Evolutionary conservation across 2,888 invertebrate genomes (phyloP).

Genomic region (Crepidodera aurea): DNA sequence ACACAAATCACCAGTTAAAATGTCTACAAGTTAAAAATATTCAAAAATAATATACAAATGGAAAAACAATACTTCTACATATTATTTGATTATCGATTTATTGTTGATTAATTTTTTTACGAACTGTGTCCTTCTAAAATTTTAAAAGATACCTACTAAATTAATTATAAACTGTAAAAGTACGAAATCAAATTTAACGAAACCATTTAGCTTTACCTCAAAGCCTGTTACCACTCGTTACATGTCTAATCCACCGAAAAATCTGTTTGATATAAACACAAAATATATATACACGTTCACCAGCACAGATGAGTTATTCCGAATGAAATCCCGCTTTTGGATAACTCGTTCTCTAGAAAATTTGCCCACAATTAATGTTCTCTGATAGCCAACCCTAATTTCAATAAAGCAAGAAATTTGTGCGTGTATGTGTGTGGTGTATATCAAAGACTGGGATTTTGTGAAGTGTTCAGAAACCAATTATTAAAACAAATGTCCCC

Average conservation of each 20-base stretch:
- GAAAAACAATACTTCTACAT: too few species aligned
- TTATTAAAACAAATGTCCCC: slow-evolving; percentile 33
- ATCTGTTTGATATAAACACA: background rate
- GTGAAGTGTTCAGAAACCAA: slow-evolving; percentile 34
- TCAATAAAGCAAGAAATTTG: slow-evolving; percentile 32
- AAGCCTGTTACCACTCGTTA: too few species aligned
- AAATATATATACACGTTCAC: background rate
- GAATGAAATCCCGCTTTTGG: slow-evolving; percentile 5
- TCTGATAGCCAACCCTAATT: slow-evolving; percentile 22
- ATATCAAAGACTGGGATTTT: slow-evolving; percentile 31
- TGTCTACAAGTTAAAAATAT: too few species aligned
- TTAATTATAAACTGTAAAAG: too few species aligned
- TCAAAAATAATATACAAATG: too few species aligned
- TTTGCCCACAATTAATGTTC: slow-evolving; percentile 21
- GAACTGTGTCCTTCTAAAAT: too few species aligned
- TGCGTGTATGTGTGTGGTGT: slow-evolving; percentile 9
- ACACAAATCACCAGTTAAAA: too few species aligned
- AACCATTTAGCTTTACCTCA: too few species aligned
- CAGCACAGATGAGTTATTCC: background rate
- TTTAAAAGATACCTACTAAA: too few species aligned
- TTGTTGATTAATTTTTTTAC: too few species aligned
- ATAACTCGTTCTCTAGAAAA: slow-evolving; percentile 1
- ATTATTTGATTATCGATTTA: too few species aligned
- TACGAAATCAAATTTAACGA: too few species aligned
- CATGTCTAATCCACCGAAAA: background rate